Conservation (phyloP, 1,140 invertebrate genomes). For the Diorhabda elongata region DNA sequence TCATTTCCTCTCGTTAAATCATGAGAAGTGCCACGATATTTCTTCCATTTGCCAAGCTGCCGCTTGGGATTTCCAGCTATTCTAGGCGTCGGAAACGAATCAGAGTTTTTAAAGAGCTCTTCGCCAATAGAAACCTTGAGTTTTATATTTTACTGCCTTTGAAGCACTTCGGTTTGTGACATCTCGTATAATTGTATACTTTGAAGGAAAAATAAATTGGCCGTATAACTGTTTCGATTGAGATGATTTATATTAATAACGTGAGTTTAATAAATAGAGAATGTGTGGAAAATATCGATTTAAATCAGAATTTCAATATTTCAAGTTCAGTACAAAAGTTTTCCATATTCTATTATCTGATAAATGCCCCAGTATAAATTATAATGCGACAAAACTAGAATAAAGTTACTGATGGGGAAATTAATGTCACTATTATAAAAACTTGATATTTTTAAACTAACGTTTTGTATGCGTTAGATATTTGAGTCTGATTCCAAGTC, state of each 20-base stretch:
- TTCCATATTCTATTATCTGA: too few relatives aligned
- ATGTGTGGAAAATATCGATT: too few relatives aligned
- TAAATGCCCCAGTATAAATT: too few relatives aligned
- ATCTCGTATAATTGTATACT: slow-evolving; percentile 6
- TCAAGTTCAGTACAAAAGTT: too few relatives aligned
- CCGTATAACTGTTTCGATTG: slow-evolving; percentile 1
- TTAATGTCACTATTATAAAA: too few relatives aligned
- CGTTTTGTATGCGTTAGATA: too few relatives aligned
- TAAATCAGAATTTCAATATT: too few relatives aligned
- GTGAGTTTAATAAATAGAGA: background rate
- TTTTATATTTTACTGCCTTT: slow-evolving; percentile 8
- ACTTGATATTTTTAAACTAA: too few relatives aligned
- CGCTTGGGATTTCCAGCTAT: background rate
- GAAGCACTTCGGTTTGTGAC: slow-evolving; percentile 8
- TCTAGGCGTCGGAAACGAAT: background rate
- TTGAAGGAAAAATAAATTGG: slow-evolving; percentile 5
- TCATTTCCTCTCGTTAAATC: background rate
- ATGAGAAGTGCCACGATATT: slow-evolving; percentile 2
- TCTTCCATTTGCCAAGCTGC: slow-evolving; percentile 4
- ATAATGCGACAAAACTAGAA: too few relatives aligned
- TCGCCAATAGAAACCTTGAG: slow-evolving; percentile 7
- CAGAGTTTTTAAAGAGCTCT: slow-evolving; percentile 6
- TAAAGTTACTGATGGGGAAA: too few relatives aligned
- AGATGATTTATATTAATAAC: background rate
- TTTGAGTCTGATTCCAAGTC: too few relatives aligned